These are phyloP conservation scores for Muntiacus muntjak DNA, from an alignment of 2,113 vertebrate genomes.

Conservation along the genomic window DNA sequence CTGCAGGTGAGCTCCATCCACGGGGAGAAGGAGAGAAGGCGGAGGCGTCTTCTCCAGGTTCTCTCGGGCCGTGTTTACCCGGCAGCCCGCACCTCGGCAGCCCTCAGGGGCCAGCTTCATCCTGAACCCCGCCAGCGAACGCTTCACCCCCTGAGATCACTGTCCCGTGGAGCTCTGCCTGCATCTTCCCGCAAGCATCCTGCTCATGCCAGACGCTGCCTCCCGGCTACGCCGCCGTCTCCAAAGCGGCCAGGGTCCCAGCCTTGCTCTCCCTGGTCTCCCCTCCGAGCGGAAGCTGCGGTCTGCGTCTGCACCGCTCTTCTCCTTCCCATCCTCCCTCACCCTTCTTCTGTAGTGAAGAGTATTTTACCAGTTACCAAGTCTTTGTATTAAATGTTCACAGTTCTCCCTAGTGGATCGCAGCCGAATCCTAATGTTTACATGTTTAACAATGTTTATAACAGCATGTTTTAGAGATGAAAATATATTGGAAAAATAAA, in stretches of 20 bases:
- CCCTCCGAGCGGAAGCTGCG: fast-evolving
- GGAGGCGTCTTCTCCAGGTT: neutral
- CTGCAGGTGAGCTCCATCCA: neutral
- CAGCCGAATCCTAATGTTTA: neutral
- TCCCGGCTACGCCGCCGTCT: fast-evolving
- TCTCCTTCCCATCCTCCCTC: neutral
- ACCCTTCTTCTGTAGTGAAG: neutral
- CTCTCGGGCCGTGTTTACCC: neutral
- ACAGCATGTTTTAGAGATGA: neutral
- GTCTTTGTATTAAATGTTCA: neutral
- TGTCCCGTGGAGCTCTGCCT: neutral
- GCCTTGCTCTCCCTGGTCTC: neutral
- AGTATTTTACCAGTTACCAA: neutral
- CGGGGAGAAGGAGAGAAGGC: neutral
- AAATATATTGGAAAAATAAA: neutral
- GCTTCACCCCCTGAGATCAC: neutral
- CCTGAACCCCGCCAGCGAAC: neutral
- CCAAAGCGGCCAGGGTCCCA: neutral
- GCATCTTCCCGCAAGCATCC: neutral
- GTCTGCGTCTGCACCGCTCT: neutral
- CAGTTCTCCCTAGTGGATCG: neutral
- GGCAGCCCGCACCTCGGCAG: neutral
- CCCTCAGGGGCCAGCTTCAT: neutral
- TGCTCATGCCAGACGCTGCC: neutral
- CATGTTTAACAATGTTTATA: neutral